These are phyloP conservation scores for Seriola rivoliana DNA, from an alignment of 2,113 vertebrate species.

Conservation along the genomic window DNA sequence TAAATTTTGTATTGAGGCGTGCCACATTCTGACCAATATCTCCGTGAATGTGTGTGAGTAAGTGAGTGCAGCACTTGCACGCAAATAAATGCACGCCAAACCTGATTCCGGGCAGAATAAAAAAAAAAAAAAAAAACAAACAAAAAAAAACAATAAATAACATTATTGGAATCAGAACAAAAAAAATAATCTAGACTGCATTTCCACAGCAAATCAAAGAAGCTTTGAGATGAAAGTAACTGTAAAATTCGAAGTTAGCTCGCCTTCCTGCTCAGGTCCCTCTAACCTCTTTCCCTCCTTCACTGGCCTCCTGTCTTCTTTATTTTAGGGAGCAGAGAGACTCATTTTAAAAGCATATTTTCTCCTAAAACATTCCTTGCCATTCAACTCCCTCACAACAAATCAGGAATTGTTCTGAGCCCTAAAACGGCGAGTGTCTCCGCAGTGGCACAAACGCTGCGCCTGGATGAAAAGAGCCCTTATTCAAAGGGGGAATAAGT, in stretches of 20 bases:
- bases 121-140: background rate
- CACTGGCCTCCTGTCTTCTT: slow-evolving; percentile 16
- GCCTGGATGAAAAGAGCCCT: slow-evolving; percentile 85
- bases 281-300: background rate
- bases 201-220: slow-evolving; percentile 17
- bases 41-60: slow-evolving; percentile 32
- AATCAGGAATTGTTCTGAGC: slow-evolving; percentile 81
- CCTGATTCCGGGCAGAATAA: slow-evolving; percentile 12
- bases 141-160: background rate
- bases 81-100: slow-evolving; percentile 37
- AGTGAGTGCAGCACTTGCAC: slow-evolving; percentile 46
- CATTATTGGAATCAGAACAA: slow-evolving; percentile 36
- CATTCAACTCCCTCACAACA: slow-evolving; percentile 79
- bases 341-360: slow-evolving; percentile 76
- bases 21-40: slow-evolving; percentile 90
- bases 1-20: slow-evolving; percentile 88
- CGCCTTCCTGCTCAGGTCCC: background rate
- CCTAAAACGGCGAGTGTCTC: slow-evolving; percentile 84
- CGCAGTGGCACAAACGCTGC: slow-evolving; percentile 86
- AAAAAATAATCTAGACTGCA: slow-evolving; percentile 13
- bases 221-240: background rate
- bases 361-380: slow-evolving; percentile 77
- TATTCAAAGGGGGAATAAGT: slow-evolving; percentile 83
- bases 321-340: slow-evolving; percentile 49
- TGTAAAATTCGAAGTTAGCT: slow-evolving; percentile 18